A percentile compares a stretch with the other conserved stretches of the same genome.
phyloP scores from a whole-genome alignment of 2,113 vertebrate genomes.

The Sporophila hypoxantha region DNA sequence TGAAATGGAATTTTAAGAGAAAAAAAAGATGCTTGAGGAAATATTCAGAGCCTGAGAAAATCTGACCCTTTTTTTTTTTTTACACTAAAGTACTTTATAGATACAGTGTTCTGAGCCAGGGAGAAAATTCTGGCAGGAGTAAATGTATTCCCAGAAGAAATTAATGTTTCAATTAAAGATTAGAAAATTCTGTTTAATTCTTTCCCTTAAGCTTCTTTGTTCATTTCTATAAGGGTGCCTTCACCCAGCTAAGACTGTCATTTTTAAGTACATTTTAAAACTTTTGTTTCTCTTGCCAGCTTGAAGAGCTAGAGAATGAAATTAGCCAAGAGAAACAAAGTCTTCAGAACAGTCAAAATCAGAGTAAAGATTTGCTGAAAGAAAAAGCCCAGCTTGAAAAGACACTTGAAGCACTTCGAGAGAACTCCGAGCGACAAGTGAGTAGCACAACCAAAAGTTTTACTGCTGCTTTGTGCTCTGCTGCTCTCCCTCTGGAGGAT shows the following conservation, averaged over 20 bases:
- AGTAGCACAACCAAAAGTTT: not conserved
- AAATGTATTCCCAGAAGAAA: not conserved
- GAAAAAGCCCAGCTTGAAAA: conserved; percentile 95
- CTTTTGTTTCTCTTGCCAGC: conserved; percentile 62
- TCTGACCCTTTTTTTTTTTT: not conserved
- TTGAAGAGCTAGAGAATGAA: conserved; percentile 85
- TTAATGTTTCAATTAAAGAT: not conserved
- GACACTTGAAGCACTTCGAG: conserved; percentile 85
- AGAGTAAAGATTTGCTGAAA: conserved; percentile 92
- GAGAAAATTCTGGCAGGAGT: not conserved
- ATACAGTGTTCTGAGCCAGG: not conserved
- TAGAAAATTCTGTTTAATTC: not conserved
- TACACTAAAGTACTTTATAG: not conserved
- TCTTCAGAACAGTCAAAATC: conserved; percentile 82
- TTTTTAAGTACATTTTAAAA: not conserved
- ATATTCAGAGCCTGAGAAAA: not conserved
- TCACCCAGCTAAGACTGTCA: not conserved
- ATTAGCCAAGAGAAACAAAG: conserved; percentile 82
- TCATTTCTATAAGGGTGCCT: not conserved
- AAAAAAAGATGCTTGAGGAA: not conserved
- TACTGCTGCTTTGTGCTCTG: not conserved
- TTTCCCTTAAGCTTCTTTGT: not conserved
- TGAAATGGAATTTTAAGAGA: not conserved
- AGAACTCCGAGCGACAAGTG: conserved; percentile 95
- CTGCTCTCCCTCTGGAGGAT: not conserved